Evolutionary conservation across 1,140 invertebrate genomes (phyloP).

Genomic region (Formica exsecta): DNA sequence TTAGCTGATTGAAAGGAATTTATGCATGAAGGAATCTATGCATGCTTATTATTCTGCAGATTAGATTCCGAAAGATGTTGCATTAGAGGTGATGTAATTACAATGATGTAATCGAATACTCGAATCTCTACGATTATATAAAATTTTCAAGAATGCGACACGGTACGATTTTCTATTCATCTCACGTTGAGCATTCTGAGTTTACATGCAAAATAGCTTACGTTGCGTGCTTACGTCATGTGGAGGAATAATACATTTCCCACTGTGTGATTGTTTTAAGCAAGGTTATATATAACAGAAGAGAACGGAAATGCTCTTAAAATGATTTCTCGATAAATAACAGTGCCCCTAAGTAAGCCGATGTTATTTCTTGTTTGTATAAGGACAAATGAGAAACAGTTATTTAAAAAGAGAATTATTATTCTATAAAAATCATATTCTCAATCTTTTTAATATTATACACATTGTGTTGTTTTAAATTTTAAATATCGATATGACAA

Average conservation of each 20-base stretch:
- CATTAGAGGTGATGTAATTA: constrained; percentile 18
- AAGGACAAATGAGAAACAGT: not conserved
- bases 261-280: not conserved
- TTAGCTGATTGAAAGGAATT: not conserved
- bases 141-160: constrained; percentile 21
- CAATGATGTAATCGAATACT: not conserved
- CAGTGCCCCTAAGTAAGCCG: not conserved
- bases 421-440: not conserved
- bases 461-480: not conserved
- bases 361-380: not conserved
- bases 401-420: not conserved
- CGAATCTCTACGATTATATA: constrained; percentile 36
- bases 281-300: not conserved
- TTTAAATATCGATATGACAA: not conserved
- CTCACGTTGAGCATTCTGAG: not conserved
- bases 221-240: not conserved
- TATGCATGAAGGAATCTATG: not conserved
- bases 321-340: not conserved
- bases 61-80: not conserved
- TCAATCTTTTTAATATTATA: not conserved
- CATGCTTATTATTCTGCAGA: not conserved
- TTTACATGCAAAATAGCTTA: constrained; percentile 56
- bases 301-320: not conserved
- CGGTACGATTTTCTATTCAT: constrained; percentile 16
- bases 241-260: not conserved